phyloP scores from a whole-genome alignment of 2,797 vertebrate species.

The Aldrovandia affinis region DNA sequence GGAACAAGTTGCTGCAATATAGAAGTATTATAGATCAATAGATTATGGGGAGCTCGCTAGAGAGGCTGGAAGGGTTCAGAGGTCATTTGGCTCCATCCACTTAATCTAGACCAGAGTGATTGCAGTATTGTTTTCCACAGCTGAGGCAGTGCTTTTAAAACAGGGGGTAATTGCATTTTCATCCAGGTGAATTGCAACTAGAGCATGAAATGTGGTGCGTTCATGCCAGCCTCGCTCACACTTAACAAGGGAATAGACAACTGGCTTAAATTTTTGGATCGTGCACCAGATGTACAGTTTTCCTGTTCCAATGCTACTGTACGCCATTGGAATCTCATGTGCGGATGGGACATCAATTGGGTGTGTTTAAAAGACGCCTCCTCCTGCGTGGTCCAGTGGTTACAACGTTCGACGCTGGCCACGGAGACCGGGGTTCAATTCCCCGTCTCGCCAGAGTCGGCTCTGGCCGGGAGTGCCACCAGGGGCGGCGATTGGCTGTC shows the following conservation, averaged over 20 bases:
- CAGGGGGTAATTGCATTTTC: constrained; percentile 9
- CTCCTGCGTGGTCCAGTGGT: no score
- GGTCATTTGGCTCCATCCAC: not conserved
- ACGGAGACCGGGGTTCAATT: no score
- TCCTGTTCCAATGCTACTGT: not conserved
- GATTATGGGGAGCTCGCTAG: not conserved
- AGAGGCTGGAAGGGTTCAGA: not conserved
- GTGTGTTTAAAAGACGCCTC: not conserved
- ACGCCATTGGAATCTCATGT: not conserved
- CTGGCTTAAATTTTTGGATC: not conserved
- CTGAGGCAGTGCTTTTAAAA: constrained; percentile 17
- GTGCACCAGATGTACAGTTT: not conserved
- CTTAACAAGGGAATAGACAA: not conserved
- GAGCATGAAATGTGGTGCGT: constrained; percentile 32
- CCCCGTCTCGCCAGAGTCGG: no score
- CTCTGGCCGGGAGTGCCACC: no score
- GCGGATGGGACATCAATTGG: no score
- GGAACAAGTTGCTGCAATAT: not conserved
- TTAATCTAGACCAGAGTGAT: constrained; percentile 2
- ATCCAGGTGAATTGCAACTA: constrained; percentile 20
- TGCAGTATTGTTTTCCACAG: constrained; percentile 15
- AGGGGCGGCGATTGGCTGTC: no score
- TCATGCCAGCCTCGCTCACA: not conserved
- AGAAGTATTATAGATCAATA: constrained; percentile 6
- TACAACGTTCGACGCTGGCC: no score